Evolutionary conservation across 2,797 vertebrate genomes (phyloP).

Genomic region (Sebastes baramenuke): DNA sequence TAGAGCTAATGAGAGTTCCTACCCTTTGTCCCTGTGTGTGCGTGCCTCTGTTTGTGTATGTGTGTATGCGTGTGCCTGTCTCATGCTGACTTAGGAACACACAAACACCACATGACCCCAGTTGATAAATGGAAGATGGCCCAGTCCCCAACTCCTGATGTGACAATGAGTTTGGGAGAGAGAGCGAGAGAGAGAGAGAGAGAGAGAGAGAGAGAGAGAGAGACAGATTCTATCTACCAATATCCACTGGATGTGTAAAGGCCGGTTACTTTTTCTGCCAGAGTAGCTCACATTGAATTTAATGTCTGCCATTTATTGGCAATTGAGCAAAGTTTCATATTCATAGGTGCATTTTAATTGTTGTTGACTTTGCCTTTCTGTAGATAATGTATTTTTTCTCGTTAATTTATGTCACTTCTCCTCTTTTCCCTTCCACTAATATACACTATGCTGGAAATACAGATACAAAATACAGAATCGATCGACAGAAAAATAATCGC

Average conservation of each 20-base stretch:
- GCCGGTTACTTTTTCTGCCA: not conserved
- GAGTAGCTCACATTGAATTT: not conserved
- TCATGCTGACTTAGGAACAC: constrained; percentile 75
- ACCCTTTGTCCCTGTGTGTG: constrained; percentile 62
- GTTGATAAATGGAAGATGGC: constrained; percentile 79
- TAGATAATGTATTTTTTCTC: not conserved
- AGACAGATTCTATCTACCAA: not conserved
- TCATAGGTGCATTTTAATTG: not conserved
- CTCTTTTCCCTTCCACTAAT: not conserved
- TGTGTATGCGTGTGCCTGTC: constrained; percentile 36
- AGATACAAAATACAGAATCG: not conserved
- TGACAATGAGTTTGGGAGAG: constrained; percentile 37
- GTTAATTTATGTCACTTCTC: not conserved
- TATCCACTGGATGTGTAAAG: not conserved
- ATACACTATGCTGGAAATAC: not conserved
- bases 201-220: constrained; percentile 1
- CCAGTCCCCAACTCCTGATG: constrained; percentile 70
- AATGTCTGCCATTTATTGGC: not conserved
- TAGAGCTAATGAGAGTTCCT: constrained; percentile 73
- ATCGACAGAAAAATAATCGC: too few relatives aligned
- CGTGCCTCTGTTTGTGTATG: constrained; percentile 22
- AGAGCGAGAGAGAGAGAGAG: not conserved
- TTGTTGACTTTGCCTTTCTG: not conserved
- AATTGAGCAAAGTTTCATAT: not conserved
- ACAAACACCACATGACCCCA: constrained; percentile 68